phyloP scores from a whole-genome alignment of 23 tunicate genomes.

The Halocynthia aurantium region DNA sequence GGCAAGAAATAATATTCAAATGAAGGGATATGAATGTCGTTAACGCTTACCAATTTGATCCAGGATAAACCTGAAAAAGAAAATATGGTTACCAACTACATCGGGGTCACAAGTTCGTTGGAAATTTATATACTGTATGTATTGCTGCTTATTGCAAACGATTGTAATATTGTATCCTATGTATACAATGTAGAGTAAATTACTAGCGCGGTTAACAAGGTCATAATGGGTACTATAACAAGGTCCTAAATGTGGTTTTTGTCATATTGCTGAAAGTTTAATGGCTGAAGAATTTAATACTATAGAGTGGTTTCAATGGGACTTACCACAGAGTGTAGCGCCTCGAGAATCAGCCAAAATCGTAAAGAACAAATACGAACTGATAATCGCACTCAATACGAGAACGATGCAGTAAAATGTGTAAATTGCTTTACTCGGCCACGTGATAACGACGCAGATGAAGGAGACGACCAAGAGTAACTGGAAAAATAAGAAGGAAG shows the following conservation, averaged over 20 bases:
- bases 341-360: slow-evolving; percentile 47
- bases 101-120: not conserved
- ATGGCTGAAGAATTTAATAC: too few relatives aligned
- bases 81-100: not conserved
- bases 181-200: not conserved
- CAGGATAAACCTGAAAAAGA: slow-evolving; percentile 76
- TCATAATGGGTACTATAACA: too few relatives aligned
- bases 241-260: too few relatives aligned
- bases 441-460: slow-evolving; percentile 43
- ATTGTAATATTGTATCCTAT: not conserved
- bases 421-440: slow-evolving; percentile 55
- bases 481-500: slow-evolving; percentile 20
- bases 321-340: slow-evolving; percentile 53
- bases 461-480: slow-evolving; percentile 52
- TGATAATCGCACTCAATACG: slow-evolving; percentile 51
- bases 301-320: too few relatives aligned
- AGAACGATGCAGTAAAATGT: slow-evolving; percentile 80
- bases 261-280: too few relatives aligned
- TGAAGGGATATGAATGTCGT: slow-evolving; percentile 1
- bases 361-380: slow-evolving; percentile 61
- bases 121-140: too few relatives aligned
- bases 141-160: too few relatives aligned
- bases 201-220: too few relatives aligned
- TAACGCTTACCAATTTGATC: slow-evolving; percentile 58
- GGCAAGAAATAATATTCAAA: not conserved